Percentiles rank a stretch among this genome's conserved stretches.
These are phyloP conservation scores for Vombatus ursinus DNA, from an alignment of 2,113 vertebrate genomes.

Conservation along the genomic window DNA sequence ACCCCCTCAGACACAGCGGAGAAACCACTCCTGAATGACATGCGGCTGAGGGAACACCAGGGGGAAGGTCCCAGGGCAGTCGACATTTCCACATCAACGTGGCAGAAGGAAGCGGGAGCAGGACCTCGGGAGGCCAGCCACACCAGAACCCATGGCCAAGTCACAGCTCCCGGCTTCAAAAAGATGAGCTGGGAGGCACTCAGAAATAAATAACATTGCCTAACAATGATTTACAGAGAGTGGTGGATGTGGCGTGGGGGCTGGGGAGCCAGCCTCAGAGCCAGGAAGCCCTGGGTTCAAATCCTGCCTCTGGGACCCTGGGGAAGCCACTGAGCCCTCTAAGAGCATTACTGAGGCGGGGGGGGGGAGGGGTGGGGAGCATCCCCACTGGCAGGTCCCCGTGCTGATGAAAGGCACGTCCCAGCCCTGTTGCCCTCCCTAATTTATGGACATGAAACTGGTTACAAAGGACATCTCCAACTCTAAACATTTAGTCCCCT, in stretches of 20 bases:
- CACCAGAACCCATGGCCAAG: no score
- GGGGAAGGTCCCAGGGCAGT: not conserved
- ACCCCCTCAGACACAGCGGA: not conserved
- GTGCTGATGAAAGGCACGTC: no score
- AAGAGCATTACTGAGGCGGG: not conserved
- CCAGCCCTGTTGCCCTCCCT: no score
- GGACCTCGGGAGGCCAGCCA: no score
- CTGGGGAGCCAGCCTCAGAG: not conserved
- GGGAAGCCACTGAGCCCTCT: not conserved
- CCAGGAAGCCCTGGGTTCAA: not conserved
- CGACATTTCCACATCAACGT: not conserved
- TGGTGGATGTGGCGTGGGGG: no score
- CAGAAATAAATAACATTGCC: not conserved
- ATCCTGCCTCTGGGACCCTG: not conserved
- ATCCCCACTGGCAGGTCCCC: no score
- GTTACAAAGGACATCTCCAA: not conserved
- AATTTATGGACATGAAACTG: no score
- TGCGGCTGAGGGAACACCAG: rapidly evolving
- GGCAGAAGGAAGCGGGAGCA: not conserved
- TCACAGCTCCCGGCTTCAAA: no score
- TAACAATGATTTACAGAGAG: not conserved
- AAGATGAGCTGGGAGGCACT: no score
- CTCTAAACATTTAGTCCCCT: not conserved
- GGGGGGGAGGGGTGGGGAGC: no score
- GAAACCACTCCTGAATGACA: no score